Evolutionary conservation across 2,888 invertebrate genomes (phyloP).

Genomic region (Drosophila demipolita): DNA sequence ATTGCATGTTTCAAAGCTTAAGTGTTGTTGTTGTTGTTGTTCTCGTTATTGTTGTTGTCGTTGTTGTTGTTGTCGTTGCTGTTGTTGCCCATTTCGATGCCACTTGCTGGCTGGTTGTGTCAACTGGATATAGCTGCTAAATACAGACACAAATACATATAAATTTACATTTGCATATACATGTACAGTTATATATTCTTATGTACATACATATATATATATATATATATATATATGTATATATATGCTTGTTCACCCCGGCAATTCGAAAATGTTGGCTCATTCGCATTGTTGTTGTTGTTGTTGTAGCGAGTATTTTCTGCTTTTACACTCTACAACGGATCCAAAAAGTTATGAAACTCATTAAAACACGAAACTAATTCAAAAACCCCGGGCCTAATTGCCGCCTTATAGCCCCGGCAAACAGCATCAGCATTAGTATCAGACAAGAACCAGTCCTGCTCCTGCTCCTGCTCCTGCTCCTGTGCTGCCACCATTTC

Average conservation of each 20-base stretch:
- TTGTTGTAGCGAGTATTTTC: slow-evolving; percentile 34
- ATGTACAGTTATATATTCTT: not conserved
- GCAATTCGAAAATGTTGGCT: slow-evolving; percentile 28
- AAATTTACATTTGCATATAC: slow-evolving; percentile 1
- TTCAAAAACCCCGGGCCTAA: slow-evolving; percentile 79
- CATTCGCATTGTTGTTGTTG: slow-evolving; percentile 16
- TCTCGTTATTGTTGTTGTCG: slow-evolving; percentile 2
- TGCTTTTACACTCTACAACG: slow-evolving; percentile 75
- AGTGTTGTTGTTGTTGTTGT: slow-evolving; percentile 19
- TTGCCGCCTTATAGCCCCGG: slow-evolving; percentile 68
- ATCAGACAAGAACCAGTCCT: slow-evolving; percentile 5
- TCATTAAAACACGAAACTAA: slow-evolving; percentile 79
- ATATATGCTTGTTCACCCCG: slow-evolving; percentile 16
- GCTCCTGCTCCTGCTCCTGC: too few relatives aligned
- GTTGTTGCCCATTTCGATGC: slow-evolving; percentile 48
- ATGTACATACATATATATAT: not conserved
- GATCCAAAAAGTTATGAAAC: slow-evolving; percentile 80
- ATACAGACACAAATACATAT: slow-evolving; percentile 21
- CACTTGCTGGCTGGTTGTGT: slow-evolving; percentile 68
- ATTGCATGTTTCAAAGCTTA: slow-evolving; percentile 61
- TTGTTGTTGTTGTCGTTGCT: slow-evolving; percentile 16
- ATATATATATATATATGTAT: slow-evolving; percentile 2
- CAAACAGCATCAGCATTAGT: slow-evolving; percentile 40
- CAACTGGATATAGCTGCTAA: slow-evolving; percentile 62
- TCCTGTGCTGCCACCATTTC: not conserved